Evolutionary conservation across 2,113 vertebrate genomes (phyloP).

Genomic region (Podiceps cristatus): DNA sequence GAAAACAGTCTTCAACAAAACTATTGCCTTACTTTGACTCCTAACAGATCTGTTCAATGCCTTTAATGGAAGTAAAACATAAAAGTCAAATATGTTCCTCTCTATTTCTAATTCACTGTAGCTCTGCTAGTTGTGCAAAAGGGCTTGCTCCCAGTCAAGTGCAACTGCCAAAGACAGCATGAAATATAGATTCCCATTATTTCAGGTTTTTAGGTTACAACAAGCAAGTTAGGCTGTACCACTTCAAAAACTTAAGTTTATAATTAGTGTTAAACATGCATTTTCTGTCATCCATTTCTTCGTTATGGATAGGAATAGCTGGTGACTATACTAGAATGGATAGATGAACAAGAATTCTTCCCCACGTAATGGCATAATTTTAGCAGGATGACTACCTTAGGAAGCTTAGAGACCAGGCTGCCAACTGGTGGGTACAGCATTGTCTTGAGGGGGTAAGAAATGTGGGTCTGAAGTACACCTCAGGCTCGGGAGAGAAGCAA

Average conservation of each 20-base stretch:
- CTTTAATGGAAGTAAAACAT: not conserved
- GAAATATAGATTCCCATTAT: not conserved
- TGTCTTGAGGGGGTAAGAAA: not conserved
- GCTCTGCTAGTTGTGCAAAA: not conserved
- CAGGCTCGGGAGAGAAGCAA: not conserved
- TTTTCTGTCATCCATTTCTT: not conserved
- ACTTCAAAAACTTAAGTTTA: not conserved
- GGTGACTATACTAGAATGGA: not conserved
- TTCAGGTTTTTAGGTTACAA: not conserved
- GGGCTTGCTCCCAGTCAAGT: not conserved
- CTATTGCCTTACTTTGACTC: slow-evolving; percentile 10
- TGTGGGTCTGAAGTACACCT: not conserved
- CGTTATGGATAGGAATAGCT: not conserved
- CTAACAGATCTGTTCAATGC: slow-evolving; percentile 17
- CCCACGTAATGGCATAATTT: not conserved
- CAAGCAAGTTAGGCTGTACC: not conserved
- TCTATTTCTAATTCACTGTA: not conserved
- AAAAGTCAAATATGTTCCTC: not conserved
- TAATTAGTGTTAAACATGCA: not conserved
- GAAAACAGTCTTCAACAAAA: slow-evolving; percentile 33
- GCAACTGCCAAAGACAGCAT: not conserved
- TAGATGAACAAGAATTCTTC: not conserved
- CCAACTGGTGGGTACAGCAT: not conserved
- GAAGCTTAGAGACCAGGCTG: not conserved
- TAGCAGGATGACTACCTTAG: not conserved